Conservation (phyloP, 23 tunicate species). For the Clavelina lepadiformis region DNA sequence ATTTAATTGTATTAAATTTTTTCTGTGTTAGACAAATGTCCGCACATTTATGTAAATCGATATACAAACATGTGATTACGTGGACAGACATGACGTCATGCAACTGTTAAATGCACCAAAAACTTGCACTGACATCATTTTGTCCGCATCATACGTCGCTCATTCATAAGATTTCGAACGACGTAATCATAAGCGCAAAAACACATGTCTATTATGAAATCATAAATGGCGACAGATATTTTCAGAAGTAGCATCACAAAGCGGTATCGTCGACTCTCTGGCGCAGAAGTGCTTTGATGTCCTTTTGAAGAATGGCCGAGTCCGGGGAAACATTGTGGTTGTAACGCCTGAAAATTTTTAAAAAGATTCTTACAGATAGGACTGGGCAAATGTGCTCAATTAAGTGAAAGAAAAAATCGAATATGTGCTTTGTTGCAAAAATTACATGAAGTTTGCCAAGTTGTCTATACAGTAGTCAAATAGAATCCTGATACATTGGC, state of each 20-base stretch:
- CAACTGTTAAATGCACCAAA: neutral
- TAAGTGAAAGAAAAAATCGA: too few species aligned
- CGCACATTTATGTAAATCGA: too few species aligned
- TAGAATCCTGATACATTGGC: too few species aligned
- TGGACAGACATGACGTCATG: neutral
- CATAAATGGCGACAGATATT: neutral
- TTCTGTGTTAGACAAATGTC: too few species aligned
- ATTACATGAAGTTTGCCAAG: too few species aligned
- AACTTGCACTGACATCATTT: neutral
- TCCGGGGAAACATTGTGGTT: conserved; percentile 31
- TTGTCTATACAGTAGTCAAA: too few species aligned
- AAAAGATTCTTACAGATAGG: too few species aligned
- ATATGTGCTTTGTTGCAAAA: too few species aligned
- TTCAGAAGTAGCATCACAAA: too few species aligned
- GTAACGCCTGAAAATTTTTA: conserved; percentile 30
- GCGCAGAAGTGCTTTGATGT: conserved; percentile 10
- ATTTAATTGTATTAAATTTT: too few species aligned
- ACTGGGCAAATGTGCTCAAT: too few species aligned
- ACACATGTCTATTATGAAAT: neutral
- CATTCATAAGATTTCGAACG: conserved; percentile 16
- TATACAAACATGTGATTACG: neutral
- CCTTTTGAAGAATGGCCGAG: conserved; percentile 3
- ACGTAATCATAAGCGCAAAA: conserved; percentile 27
- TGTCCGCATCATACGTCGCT: conserved; percentile 7
- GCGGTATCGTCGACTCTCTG: neutral